These are phyloP conservation scores for Tetragonula clypearis DNA, from an alignment of 1,140 invertebrate species.

Conservation along the genomic window DNA sequence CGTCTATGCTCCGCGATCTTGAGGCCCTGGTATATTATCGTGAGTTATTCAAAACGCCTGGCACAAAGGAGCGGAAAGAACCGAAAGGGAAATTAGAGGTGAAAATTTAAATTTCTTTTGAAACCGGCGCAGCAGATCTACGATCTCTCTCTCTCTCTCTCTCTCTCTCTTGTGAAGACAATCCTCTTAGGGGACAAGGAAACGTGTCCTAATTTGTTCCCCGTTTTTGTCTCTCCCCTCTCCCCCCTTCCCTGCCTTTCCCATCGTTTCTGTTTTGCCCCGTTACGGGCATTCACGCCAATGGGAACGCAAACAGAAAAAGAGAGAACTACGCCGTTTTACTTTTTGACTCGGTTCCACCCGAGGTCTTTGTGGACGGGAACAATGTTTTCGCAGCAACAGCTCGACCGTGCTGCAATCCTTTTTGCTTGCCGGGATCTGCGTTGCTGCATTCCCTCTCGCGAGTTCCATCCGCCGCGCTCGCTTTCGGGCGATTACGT, in stretches of 20 bases:
- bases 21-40: neutral
- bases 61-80: neutral
- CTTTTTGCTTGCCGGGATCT: slow-evolving; percentile 12
- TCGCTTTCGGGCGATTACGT: neutral
- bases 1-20: too few relatives aligned
- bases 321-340: slow-evolving; percentile 7
- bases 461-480: neutral
- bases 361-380: slow-evolving; percentile 23
- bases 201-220: slow-evolving; percentile 34
- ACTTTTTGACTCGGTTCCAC: slow-evolving; percentile 21
- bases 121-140: too few relatives aligned
- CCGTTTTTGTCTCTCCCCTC: neutral
- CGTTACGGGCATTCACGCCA: slow-evolving; percentile 9
- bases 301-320: slow-evolving; percentile 36
- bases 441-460: neutral
- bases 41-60: neutral
- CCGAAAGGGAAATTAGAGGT: neutral
- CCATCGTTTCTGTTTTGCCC: slow-evolving; percentile 17
- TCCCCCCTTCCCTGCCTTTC: too few relatives aligned
- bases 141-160: too few relatives aligned
- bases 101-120: slow-evolving; percentile 21
- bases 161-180: neutral
- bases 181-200: slow-evolving; percentile 26
- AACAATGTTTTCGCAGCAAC: slow-evolving; percentile 36
- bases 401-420: slow-evolving; percentile 32